Conservation (phyloP, 1,140 invertebrate species). For the Hyposmocoma kahamanoa region DNA sequence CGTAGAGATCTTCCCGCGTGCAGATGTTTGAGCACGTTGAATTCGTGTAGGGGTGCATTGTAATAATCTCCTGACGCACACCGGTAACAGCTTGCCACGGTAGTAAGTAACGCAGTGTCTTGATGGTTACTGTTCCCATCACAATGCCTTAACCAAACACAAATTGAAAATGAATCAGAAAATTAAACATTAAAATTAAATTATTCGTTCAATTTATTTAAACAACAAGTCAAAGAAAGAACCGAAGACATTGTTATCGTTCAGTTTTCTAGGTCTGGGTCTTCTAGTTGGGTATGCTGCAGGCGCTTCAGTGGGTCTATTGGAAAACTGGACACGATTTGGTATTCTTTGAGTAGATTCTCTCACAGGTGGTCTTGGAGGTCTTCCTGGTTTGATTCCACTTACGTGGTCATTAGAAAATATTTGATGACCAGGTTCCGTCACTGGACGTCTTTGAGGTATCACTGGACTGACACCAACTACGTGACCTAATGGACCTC, state of each 20-base stretch:
- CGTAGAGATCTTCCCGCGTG: too few relatives aligned
- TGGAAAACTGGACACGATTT: neutral
- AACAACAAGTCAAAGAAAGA: slow-evolving; percentile 55
- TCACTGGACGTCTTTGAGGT: slow-evolving; percentile 16
- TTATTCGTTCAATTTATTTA: slow-evolving; percentile 27
- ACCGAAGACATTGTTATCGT: slow-evolving; percentile 22
- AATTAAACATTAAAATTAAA: neutral
- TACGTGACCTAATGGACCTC: slow-evolving; percentile 35
- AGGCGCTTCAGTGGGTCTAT: slow-evolving; percentile 10
- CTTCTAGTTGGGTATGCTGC: slow-evolving; percentile 15
- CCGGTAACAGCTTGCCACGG: too few relatives aligned
- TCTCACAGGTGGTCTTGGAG: slow-evolving; percentile 9
- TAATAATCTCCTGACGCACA: too few relatives aligned
- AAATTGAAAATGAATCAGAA: slow-evolving; percentile 6
- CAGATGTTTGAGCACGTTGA: too few relatives aligned
- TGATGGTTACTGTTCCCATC: too few relatives aligned
- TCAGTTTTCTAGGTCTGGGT: slow-evolving; percentile 20
- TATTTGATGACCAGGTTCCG: too few relatives aligned
- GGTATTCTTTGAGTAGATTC: neutral
- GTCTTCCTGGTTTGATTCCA: slow-evolving; percentile 7
- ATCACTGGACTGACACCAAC: slow-evolving; percentile 33
- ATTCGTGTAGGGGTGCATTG: too few relatives aligned
- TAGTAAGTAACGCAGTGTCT: too few relatives aligned
- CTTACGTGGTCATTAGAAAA: too few relatives aligned
- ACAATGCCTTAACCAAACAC: too few relatives aligned